Percentiles rank a stretch among this genome's conserved stretches.
Evolutionary conservation across 2,113 vertebrate genomes (phyloP).

Genomic region (Sigmodon hispidus): DNA sequence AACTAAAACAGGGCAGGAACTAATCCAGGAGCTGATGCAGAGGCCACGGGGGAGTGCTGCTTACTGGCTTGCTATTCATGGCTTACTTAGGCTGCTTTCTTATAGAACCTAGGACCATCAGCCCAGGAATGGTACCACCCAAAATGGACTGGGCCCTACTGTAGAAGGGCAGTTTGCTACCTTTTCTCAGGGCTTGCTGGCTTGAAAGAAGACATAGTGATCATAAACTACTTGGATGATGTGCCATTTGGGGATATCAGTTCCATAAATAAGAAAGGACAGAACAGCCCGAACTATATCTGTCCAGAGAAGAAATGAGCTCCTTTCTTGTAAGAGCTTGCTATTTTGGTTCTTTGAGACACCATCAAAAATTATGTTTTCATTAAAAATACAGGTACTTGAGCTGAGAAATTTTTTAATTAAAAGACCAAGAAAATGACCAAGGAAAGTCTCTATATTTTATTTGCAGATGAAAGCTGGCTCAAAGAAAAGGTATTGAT

Average conservation of each 20-base stretch:
- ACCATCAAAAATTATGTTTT: conserved; percentile 45
- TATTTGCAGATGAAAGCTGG: not conserved
- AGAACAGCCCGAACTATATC: not conserved
- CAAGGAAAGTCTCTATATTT: not conserved
- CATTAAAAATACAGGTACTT: not conserved
- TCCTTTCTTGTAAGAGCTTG: conserved; percentile 11
- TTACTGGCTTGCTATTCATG: not conserved
- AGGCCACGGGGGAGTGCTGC: not conserved
- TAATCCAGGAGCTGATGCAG: not conserved
- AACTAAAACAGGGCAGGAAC: not conserved
- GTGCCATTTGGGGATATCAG: not conserved
- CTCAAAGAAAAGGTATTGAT: not conserved
- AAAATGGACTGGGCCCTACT: not conserved
- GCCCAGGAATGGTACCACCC: not conserved
- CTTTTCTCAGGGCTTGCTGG: not conserved
- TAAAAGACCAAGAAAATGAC: conserved; percentile 39
- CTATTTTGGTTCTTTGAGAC: conserved; percentile 35
- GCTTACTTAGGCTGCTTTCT: not conserved
- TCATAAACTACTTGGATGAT: not conserved
- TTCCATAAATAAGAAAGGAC: conserved; percentile 3
- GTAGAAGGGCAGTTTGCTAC: not conserved
- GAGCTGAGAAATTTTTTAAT: not conserved
- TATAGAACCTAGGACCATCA: not conserved
- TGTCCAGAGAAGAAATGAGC: not conserved
- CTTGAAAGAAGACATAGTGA: not conserved